Evolutionary conservation across 2,888 invertebrate species (phyloP).

Genomic region (Catocala sponsa): DNA sequence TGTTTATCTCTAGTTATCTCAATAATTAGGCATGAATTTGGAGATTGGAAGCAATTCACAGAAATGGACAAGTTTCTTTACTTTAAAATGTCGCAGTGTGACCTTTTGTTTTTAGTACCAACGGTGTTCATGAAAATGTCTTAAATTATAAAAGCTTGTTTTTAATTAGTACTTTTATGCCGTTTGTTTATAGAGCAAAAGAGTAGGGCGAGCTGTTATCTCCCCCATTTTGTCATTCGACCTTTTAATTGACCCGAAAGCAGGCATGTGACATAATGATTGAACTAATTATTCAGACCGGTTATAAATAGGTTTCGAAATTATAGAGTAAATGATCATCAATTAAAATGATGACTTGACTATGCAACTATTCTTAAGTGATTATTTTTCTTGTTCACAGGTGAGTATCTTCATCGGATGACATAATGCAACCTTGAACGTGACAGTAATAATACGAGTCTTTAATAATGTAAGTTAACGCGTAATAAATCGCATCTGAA

Average conservation of each 20-base stretch:
- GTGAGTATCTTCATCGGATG: slow-evolving; percentile 51
- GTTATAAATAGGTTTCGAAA: slow-evolving; percentile 37
- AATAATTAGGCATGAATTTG: slow-evolving; percentile 26
- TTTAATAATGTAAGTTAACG: slow-evolving; percentile 24
- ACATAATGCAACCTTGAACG: slow-evolving; percentile 59
- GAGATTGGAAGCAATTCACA: slow-evolving; percentile 10
- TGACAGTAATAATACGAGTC: slow-evolving; percentile 58
- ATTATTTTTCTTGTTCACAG: slow-evolving; percentile 48
- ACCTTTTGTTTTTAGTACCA: slow-evolving; percentile 24
- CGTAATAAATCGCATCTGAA: slow-evolving; percentile 7
- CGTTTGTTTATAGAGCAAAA: slow-evolving; percentile 48
- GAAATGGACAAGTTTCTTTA: slow-evolving; percentile 8
- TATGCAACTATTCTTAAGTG: slow-evolving; percentile 16
- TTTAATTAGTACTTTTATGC: slow-evolving; percentile 37
- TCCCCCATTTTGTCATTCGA: slow-evolving; percentile 62
- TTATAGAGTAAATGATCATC: slow-evolving; percentile 25
- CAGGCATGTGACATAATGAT: slow-evolving; percentile 68
- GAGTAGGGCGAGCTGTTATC: slow-evolving; percentile 62
- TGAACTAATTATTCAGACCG: slow-evolving; percentile 47
- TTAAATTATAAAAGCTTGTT: slow-evolving; percentile 44
- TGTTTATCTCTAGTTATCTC: slow-evolving; percentile 54
- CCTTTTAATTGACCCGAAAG: slow-evolving; percentile 75
- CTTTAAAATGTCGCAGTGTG: slow-evolving; percentile 17
- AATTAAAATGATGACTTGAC: slow-evolving; percentile 9
- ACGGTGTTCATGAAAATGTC: slow-evolving; percentile 22